phyloP scores from a whole-genome alignment of 2,888 invertebrate species.

The Caenorhabditis drosophilae region DNA sequence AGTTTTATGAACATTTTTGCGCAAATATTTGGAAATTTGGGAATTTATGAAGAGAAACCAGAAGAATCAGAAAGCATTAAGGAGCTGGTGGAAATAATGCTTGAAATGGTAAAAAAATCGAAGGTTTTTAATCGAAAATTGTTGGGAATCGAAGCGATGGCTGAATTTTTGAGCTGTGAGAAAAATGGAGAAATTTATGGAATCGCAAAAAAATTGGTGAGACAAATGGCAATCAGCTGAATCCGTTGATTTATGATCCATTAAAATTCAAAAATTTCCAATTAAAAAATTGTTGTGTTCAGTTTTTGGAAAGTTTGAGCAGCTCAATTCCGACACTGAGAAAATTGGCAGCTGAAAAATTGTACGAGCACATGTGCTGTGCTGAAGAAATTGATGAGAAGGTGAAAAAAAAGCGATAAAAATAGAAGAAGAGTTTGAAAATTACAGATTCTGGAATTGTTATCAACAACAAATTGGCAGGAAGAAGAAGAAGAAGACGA shows the following conservation, averaged over 20 bases:
- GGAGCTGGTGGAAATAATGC: constrained; percentile 19
- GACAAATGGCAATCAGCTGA: too few species aligned
- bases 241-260: too few species aligned
- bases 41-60: constrained; percentile 18
- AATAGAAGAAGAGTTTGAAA: neutral
- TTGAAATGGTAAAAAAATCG: constrained; percentile 9
- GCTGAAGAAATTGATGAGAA: constrained; percentile 30
- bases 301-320: constrained; percentile 51
- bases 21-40: constrained; percentile 26
- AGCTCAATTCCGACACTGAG: constrained; percentile 51
- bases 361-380: constrained; percentile 61
- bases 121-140: constrained; percentile 15
- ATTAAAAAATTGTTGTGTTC: constrained; percentile 12
- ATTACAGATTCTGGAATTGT: constrained; percentile 18
- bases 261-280: constrained; percentile 4
- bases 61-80: constrained; percentile 17
- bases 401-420: constrained; percentile 1
- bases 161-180: constrained; percentile 24
- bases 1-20: constrained; percentile 33
- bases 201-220: constrained; percentile 18
- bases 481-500: constrained; percentile 11
- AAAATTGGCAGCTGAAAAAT: constrained; percentile 55
- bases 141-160: constrained; percentile 22
- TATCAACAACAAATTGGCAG: constrained; percentile 30
- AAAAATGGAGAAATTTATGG: constrained; percentile 22